Evolutionary conservation across 2,797 vertebrate genomes (phyloP).

Genomic region (Notolepis coatsorum): DNA sequence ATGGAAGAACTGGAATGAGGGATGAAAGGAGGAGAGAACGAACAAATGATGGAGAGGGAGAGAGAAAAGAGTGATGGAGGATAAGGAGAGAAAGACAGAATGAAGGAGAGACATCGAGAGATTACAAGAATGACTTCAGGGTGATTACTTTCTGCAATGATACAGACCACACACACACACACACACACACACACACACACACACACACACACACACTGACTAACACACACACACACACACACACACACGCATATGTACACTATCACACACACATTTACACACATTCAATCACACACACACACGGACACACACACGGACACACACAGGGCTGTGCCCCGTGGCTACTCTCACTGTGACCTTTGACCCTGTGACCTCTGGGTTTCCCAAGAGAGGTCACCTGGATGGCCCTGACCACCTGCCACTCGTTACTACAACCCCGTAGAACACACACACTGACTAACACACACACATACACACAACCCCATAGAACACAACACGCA

Average conservation of each 20-base stretch:
- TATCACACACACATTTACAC: too few species aligned
- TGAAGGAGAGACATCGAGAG: too few species aligned
- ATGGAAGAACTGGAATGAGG: too few species aligned
- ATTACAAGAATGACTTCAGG: too few species aligned
- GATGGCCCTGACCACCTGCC: slow-evolving; percentile 53
- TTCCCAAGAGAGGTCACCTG: slow-evolving; percentile 57
- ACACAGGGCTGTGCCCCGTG: not conserved
- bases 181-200: slow-evolving; percentile 26
- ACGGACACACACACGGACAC: slow-evolving; percentile 4
- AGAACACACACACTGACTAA: slow-evolving; percentile 7
- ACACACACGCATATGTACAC: too few species aligned
- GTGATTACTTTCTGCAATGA: too few species aligned
- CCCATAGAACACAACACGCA: not conserved
- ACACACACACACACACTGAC: slow-evolving; percentile 19
- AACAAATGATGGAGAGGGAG: too few species aligned
- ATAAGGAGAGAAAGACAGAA: too few species aligned
- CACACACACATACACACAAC: not conserved
- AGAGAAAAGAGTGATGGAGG: too few species aligned
- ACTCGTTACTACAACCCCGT: slow-evolving; percentile 20
- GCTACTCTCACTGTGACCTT: slow-evolving; percentile 34
- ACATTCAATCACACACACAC: not conserved
- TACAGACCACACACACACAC: slow-evolving; percentile 8
- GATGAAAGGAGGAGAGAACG: too few species aligned
- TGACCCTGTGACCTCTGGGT: slow-evolving; percentile 55
- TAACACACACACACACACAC: slow-evolving; percentile 41